Evolutionary conservation across 2,113 vertebrate species (phyloP), one percentile per base, ranked within the genome.

Genomic region (Trichomycterus rosablanca): DNA sequence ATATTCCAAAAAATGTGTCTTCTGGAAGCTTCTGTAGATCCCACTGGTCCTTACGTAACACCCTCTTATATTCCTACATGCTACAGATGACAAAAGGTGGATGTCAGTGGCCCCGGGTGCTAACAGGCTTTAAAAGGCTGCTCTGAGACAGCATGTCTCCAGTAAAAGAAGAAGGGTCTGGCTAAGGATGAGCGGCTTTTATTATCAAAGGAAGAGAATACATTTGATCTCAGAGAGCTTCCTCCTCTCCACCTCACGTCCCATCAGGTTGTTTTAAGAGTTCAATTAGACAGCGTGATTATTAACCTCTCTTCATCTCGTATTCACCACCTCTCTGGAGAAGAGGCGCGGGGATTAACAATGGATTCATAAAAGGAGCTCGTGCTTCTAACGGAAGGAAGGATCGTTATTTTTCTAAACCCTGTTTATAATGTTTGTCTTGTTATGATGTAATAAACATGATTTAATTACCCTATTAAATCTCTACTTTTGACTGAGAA

Each of bases 221-320:
- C 45, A 37, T 66, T 71, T 56, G 45, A 37, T 71, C 35, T 50
- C 5, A 1, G 56, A 54, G 40, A 55, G 26, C 62, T 37, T 61
- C 37, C 37, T 67, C 20, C 30, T 52, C 22, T 28, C 44, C 22
- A 50, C 22, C 22, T 57, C 37, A 43, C 23, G 20, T 57, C 68
- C 50, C 62, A 71, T 62, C 26, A 57, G 69, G 23, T 26, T 30
- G 50, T 26, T 50, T 54, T 46, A 35, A 65, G 30, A 56, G 57
- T 10, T 2, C 44, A 62, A 35, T 71, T 46, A 66, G 24, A 20
- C 52, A 26, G 23, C 11, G 9, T 3, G 7, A 57, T 62, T 34
- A 57, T 67, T 46, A 45, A 34, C 26, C 22, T 61, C 28, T 22
- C 28, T 46, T 57, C 30, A 43, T 42, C 53, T 46, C 24, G 24